Conservation (phyloP, 2,113 vertebrate genomes). For the Nothocercus nigrocapillus region DNA sequence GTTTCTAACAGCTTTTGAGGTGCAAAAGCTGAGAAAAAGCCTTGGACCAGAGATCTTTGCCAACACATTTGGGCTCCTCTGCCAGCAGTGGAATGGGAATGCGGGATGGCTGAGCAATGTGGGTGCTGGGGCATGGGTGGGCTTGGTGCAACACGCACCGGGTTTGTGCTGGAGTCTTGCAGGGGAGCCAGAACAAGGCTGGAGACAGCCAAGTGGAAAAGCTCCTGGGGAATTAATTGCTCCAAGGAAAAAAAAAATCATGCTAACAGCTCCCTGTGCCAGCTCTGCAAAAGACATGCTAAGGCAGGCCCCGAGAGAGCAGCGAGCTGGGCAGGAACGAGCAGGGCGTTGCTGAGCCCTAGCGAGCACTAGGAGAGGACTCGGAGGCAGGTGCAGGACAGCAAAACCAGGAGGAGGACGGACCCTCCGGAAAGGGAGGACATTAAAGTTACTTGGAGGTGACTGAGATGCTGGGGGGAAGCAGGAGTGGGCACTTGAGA, state of each 20-base stretch:
- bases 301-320: background rate
- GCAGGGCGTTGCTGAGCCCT: background rate
- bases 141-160: background rate
- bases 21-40: background rate
- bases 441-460: background rate
- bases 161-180: background rate
- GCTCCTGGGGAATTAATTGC: background rate
- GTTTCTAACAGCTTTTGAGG: background rate
- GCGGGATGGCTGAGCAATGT: accelerated
- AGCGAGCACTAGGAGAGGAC: background rate
- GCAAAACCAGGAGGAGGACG: background rate
- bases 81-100: background rate
- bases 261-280: background rate
- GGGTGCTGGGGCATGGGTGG: background rate
- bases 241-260: background rate
- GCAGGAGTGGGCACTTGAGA: background rate
- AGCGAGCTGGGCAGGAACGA: background rate
- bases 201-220: background rate
- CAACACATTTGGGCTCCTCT: background rate
- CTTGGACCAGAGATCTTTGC: background rate
- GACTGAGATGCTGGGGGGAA: background rate
- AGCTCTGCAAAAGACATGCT: background rate
- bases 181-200: background rate
- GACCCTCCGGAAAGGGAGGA: background rate
- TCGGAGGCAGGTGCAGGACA: background rate